Evolutionary conservation across 2,888 invertebrate genomes (phyloP), one percentile per base, ranked within the genome.

Genomic region (Lithodes maja): DNA sequence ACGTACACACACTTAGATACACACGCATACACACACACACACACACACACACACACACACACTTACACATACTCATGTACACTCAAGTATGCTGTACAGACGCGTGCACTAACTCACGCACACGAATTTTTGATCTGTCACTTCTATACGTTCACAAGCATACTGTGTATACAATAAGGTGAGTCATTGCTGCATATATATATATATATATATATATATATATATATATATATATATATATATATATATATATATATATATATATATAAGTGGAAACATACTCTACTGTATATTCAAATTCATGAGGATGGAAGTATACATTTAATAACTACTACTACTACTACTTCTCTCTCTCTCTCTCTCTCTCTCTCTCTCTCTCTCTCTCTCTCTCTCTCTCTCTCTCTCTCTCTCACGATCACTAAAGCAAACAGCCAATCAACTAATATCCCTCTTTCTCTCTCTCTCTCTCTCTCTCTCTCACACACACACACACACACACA

Each of bases 401-500:
- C 61, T 81, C 61, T 49, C 61, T 7, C 81, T 9, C 49, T 81
- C 68, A 1, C 49, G n/a, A 17, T 61, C 77, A 3, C 77, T 77
- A 5, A 17, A 7, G 7, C 74, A 17, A 9, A 7, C 54, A 54
- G n/a, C 49, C 81, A 3, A 1, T 49, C 7, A 3, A 49, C 68
- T 9, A 54, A 9, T 61, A 9, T 61, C 17, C 68, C 17, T 61
- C 61, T 33, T 9, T 81, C 49, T 17, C 81, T 55, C 81, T 61
- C 33, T 61, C 81, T 81, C 1, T 81, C 81, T 61, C 77, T 3
- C 71, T 15, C 71, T 12, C 71, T 3, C 71, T 15, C 7, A 15
- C 71, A 71, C 71, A 71, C 5, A 15, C 7, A 54, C 55, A 81
- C 2, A 81, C 33, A 81, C 55, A 81, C 55, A 81, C 55, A 81